These are phyloP conservation scores for Trinorchestia longiramus DNA, from an alignment of 1,140 invertebrate genomes.

Conservation along the genomic window DNA sequence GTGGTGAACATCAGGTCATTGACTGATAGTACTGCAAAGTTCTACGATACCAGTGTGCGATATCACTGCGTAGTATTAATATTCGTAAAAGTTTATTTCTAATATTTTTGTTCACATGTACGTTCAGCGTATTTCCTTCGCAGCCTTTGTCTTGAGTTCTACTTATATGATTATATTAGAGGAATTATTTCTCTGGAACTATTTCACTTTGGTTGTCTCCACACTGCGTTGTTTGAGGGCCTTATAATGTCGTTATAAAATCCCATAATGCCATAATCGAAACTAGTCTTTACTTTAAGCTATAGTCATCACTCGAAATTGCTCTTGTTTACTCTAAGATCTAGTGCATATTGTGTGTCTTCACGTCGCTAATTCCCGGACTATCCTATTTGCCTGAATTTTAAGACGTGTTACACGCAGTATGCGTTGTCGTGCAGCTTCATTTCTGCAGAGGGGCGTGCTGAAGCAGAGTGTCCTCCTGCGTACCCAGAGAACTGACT, in stretches of 20 bases:
- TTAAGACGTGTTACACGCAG: neutral
- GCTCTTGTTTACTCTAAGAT: neutral
- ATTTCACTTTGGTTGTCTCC: neutral
- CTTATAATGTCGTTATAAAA: too few species aligned
- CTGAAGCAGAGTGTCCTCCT: neutral
- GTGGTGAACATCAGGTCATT: neutral
- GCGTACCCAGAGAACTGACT: neutral
- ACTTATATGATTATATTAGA: neutral
- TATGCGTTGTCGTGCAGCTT: neutral
- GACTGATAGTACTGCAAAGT: neutral
- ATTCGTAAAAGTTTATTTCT: neutral
- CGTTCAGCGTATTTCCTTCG: neutral
- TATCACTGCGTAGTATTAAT: neutral
- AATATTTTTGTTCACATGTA: neutral
- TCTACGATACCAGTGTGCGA: neutral
- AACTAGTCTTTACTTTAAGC: neutral
- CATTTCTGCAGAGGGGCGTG: neutral
- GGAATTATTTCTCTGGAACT: neutral
- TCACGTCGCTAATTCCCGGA: neutral
- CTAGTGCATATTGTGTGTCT: neutral
- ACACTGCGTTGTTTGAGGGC: neutral
- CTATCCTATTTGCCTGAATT: neutral
- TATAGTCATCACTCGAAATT: neutral
- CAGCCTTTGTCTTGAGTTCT: neutral
- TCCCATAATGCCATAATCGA: neutral